Evolutionary conservation across 2,888 invertebrate genomes (phyloP).

Genomic region (Papilio elwesi): DNA sequence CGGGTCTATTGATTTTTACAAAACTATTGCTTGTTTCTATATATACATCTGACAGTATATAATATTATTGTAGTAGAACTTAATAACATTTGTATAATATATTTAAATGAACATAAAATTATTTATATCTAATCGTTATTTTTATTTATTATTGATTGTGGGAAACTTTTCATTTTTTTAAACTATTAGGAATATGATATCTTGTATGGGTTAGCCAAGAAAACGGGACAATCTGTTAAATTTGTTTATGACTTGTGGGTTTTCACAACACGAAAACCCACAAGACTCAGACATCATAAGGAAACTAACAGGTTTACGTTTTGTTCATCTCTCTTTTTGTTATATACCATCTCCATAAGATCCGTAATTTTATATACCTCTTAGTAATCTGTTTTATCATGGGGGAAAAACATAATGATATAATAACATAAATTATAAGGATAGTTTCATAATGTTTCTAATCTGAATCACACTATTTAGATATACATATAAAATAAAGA

Average conservation of each 20-base stretch:
- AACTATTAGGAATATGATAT: no score
- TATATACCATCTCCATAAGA: not conserved
- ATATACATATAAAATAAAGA: no score
- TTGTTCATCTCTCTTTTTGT: not conserved
- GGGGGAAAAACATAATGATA: not conserved
- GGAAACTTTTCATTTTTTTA: no score
- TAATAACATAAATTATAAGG: not conserved
- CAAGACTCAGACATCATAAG: not conserved
- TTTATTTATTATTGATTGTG: no score
- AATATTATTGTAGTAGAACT: no score
- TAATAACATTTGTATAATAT: no score
- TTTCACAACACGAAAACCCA: not conserved
- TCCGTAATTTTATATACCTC: not conserved
- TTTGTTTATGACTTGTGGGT: not conserved
- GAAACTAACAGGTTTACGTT: slow-evolving; percentile 8
- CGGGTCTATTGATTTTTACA: no score
- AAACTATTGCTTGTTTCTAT: no score
- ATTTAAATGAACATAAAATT: no score
- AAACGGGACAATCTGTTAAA: not conserved
- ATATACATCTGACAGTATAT: no score
- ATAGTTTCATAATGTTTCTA: not conserved
- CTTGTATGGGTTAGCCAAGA: no score
- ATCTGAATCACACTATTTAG: not conserved
- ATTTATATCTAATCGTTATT: no score
- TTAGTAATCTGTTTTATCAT: not conserved